phyloP scores from a whole-genome alignment of 2,113 vertebrate species.

The Sus scrofa region T2T-Sscrofa CM000820.6:109797001-109797500 shows the following conservation, averaged over 20 bases:
- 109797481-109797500: not conserved
- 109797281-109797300: too few relatives aligned
- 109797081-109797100: not conserved
- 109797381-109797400: not conserved
- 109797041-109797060: conserved; percentile 15
- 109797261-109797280: not conserved
- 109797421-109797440: not conserved
- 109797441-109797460: not conserved
- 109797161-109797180: not conserved
- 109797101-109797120: not conserved
- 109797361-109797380: not conserved
- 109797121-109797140: not conserved
- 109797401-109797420: not conserved
- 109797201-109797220: not conserved
- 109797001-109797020: not conserved
- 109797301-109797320: too few relatives aligned
- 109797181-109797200: not conserved
- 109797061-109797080: not conserved
- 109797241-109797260: not conserved
- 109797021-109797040: not conserved
- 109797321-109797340: not conserved
- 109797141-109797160: not conserved
- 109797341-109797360: not conserved
- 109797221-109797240: not conserved
- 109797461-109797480: not conserved